Base-by-base conservation (phyloP, 1,140 invertebrate species). In the Vollenhovia emeryi region DNA sequence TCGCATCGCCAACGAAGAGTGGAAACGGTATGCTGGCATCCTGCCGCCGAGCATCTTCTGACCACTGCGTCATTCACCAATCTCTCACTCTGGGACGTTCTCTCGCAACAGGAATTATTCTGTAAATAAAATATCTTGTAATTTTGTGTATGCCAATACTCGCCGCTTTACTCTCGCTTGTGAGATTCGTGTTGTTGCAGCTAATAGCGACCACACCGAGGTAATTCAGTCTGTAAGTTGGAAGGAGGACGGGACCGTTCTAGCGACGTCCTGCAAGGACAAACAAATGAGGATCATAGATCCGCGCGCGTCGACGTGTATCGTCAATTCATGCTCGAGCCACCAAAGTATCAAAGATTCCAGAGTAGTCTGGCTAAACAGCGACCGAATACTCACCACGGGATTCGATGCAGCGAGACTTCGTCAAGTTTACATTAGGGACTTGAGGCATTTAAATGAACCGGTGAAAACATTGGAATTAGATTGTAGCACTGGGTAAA, bases 291-390 rank as follows among this genome's bases (percentile, higher is more conserved):
- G 97, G 43, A 96, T 98, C 40, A 95, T 98, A 82, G 98, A 99
- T 95, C 97, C 98, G 0, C 95, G 98, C 27, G 95, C 95, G 0
- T 92, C 96, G 0, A 94, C 95, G 83, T 95, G 95, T 73, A 96
- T 97, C 57, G 94, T 97, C 27, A 95, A 96, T 85, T 95, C 96
- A 2, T 96, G 96, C 1, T 96, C 96, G 76, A 98, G 97, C 91
- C 98, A 98, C 94, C 97, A 97, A 92, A 98, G 97, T 91, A 97
- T 98, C 66, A 98, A 98, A 94, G 98, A 99, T 92, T 98, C 98
- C 0, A 95, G 98, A 76, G 96, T 98, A 2, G 96, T 98, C 0
- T 99, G 98, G 98, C 94, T 99, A 0, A 98, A 98, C 21, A 96
- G 96, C 79, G 96, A 98, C 50, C 96, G 96, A 87, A 96, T 99